Base-by-base conservation (phyloP, 2,797 vertebrate genomes). In the Valencia hispanica region DNA sequence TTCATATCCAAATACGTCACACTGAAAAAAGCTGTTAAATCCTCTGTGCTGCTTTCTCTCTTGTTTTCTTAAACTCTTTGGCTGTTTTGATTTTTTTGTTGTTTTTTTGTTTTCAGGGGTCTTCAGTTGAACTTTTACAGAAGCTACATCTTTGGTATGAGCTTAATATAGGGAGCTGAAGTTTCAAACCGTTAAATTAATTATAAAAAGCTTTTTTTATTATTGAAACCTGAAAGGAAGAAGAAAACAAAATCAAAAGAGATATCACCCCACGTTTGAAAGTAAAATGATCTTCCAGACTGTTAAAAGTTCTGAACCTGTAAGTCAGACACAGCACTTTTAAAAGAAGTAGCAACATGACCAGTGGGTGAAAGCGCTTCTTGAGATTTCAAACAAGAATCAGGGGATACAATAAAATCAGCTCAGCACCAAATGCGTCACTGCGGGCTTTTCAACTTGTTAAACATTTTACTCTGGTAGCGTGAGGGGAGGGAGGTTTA, bases 1-100 rank as follows among this genome's bases (percentile, higher is more conserved):
- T 17, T 30, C 81, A 87, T 84, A 84, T 88, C 90, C 84, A 84
- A 91, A 75, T 80, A 74, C n/a, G n/a, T 82, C 11, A 59, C 74
- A 80, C 17, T 70, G 75, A 90, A 72, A 79, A 85, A 85, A 83
- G 83, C 53, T 75, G 78, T 87, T 86, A 88, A 68, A 84, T 90
- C 91, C 88, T 88, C 73, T 68, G 12, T 53, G 73, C 93, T 94
- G 90, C 92, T 91, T 90, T 95, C 93, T 93, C 91, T 94, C 93
- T 93, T 90, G 66, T 94, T 91, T 89, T 88, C 84, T 88, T 96
- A 94, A 92, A 91, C 87, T 90, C 65, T 86, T 82, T 79, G 61
- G 91, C 83, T 96, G 96, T 97, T 96, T 96, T 97, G 93, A n/a
- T n/a, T n/a, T n/a, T n/a, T n/a, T n/a, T n/a, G n/a, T n/a, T 89